Evolutionary conservation across 1,140 invertebrate genomes (phyloP).

Genomic region (Meloidogyne exigua): DNA sequence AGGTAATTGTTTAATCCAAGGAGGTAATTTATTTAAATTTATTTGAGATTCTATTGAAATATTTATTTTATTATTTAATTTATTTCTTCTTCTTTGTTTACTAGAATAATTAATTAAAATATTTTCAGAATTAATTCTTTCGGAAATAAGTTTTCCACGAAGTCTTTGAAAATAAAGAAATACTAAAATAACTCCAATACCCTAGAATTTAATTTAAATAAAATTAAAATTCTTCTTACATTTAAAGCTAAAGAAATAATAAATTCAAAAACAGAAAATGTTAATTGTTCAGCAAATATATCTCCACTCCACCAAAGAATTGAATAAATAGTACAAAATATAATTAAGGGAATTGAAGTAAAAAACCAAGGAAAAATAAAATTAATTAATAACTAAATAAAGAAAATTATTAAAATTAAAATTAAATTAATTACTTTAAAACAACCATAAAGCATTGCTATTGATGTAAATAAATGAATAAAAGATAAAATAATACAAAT

Average conservation of each 20-base stretch:
- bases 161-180: slow-evolving; percentile 59
- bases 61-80: slow-evolving; percentile 2
- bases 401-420: neutral
- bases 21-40: slow-evolving; percentile 20
- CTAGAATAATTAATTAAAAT: too few relatives aligned
- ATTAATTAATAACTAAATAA: slow-evolving; percentile 41
- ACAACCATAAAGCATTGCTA: slow-evolving; percentile 52
- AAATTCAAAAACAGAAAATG: slow-evolving; percentile 59
- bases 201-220: slow-evolving; percentile 45
- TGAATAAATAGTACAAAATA: slow-evolving; percentile 57
- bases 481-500: slow-evolving; percentile 53
- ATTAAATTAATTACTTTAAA: slow-evolving; percentile 44
- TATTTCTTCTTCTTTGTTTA: neutral
- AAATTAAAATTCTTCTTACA: slow-evolving; percentile 37
- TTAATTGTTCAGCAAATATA: slow-evolving; percentile 62
- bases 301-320: slow-evolving; percentile 61
- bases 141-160: slow-evolving; percentile 46
- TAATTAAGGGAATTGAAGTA: slow-evolving; percentile 48
- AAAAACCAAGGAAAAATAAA: slow-evolving; percentile 61
- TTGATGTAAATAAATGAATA: slow-evolving; percentile 51
- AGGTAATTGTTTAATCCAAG: slow-evolving; percentile 19
- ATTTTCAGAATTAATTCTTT: slow-evolving; percentile 33
- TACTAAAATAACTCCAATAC: slow-evolving; percentile 55
- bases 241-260: slow-evolving; percentile 58
- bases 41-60: neutral